phyloP scores from a whole-genome alignment of 2,797 vertebrate genomes.

The Sorex maritimensis region DNA sequence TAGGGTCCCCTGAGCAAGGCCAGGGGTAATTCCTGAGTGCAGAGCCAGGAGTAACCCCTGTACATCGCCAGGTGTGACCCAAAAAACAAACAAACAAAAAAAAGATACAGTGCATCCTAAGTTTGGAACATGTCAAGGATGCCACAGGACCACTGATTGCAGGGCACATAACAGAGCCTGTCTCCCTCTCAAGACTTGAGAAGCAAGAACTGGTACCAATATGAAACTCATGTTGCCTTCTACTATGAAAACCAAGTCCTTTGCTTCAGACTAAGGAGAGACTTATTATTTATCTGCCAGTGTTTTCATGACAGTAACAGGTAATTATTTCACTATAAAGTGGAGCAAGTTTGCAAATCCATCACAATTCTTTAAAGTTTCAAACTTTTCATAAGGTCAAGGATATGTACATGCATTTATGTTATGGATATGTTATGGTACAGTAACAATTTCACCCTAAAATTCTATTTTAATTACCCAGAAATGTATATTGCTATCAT shows the following conservation, averaged over 20 bases:
- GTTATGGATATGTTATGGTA: background rate
- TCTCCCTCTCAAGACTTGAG: no score
- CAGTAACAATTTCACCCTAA: background rate
- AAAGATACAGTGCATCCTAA: background rate
- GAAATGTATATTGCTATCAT: background rate
- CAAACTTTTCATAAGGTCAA: background rate
- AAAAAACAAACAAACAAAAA: no score
- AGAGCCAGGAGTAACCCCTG: no score
- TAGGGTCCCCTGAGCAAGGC: no score
- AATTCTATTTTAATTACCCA: background rate
- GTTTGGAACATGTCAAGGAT: background rate
- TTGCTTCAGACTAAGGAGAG: background rate
- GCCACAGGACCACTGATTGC: fast-evolving
- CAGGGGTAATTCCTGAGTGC: no score
- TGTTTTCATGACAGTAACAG: background rate
- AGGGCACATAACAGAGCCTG: fast-evolving
- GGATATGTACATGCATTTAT: background rate
- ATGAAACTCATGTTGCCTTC: background rate
- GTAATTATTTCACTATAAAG: background rate
- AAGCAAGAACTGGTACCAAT: background rate
- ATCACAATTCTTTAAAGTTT: background rate
- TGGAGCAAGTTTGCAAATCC: background rate
- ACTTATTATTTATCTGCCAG: background rate
- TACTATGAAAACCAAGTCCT: background rate
- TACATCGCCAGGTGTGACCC: no score